Conservation (phyloP, 1,140 invertebrate species). For the Polypedilum vanderplanki region DNA sequence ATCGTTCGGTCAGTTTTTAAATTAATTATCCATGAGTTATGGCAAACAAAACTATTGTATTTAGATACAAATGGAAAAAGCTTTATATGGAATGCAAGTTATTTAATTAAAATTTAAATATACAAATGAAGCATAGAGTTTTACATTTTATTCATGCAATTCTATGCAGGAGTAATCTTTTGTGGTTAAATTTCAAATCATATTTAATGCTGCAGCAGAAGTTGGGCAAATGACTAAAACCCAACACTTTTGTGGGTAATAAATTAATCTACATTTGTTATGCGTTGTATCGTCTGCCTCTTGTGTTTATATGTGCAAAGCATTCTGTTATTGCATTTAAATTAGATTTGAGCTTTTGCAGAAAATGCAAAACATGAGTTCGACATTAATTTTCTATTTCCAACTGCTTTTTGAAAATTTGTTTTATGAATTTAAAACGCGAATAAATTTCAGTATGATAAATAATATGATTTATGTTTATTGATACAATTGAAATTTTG, state of each 20-base stretch:
- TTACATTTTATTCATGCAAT: neutral
- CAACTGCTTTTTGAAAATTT: too few species aligned
- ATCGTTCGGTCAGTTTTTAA: neutral
- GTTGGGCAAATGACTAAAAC: neutral
- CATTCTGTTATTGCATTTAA: too few species aligned
- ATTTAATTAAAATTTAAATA: conserved; percentile 4
- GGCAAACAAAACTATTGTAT: neutral
- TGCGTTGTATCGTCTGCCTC: too few species aligned
- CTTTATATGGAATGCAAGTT: neutral
- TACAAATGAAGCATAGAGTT: neutral
- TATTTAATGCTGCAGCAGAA: conserved; percentile 17
- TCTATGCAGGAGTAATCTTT: neutral
- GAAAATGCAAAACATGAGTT: too few species aligned
- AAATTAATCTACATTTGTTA: too few species aligned
- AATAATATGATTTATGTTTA: too few species aligned
- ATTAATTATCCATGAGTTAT: neutral
- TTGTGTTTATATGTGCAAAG: too few species aligned
- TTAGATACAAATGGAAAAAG: neutral
- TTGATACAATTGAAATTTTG: too few species aligned
- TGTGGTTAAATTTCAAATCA: neutral
- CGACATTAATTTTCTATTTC: too few species aligned
- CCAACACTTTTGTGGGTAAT: conserved; percentile 1
- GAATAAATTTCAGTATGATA: too few species aligned
- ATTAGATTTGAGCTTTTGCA: too few species aligned
- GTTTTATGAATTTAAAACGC: too few species aligned